Base-by-base conservation (phyloP, 2,888 invertebrate species). In the Amitus sp. region DNA sequence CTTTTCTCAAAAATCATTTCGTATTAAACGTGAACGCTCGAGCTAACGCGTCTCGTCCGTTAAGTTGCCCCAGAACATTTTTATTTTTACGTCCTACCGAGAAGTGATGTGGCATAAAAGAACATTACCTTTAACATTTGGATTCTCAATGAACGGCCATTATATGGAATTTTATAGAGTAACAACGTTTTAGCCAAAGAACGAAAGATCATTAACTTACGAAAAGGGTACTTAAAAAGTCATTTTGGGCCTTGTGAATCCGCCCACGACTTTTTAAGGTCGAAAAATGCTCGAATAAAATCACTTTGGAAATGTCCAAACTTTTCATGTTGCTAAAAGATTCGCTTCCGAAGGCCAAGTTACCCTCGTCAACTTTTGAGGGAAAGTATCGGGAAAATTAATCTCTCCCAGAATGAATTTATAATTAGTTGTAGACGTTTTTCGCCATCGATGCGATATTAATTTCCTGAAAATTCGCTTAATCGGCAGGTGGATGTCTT, bases 1-100 rank as follows among this genome's bases (percentile, higher is more conserved):
- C 65, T 65, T 68, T 68, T 55, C 66, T 62, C 66, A 57, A 61
- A 65, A 69, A 76, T 73, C 68, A 70, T 71, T 74, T 54, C 66
- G 69, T 62, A 73, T 74, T 76, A 75, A 75, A 69, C 69, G 69
- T 62, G 52, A 65, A 70, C 66, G 65, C 69, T 70, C 67, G 68
- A 69, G 63, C 65, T 53, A 52, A 42, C 56, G 39, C 56, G 39
- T 53, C 23, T 39, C 51, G 49, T 27, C 42, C 9, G 47, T 61
- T 63, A 65, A 57, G 57, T 57, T 51, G 57, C 50, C 57, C 56
- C 61, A 57, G 55, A 69, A 73, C 72, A 72, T 73, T 72, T 67
- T 59, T 71, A 65, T 69, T 73, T 67, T 66, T 62, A 58, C 50
- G 53, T 56, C 53, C 42, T 45, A 15, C 33, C 48, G 52, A 18